Conservation (phyloP, 2,113 vertebrate species). For the Chamaetylas fuelleborni region DNA sequence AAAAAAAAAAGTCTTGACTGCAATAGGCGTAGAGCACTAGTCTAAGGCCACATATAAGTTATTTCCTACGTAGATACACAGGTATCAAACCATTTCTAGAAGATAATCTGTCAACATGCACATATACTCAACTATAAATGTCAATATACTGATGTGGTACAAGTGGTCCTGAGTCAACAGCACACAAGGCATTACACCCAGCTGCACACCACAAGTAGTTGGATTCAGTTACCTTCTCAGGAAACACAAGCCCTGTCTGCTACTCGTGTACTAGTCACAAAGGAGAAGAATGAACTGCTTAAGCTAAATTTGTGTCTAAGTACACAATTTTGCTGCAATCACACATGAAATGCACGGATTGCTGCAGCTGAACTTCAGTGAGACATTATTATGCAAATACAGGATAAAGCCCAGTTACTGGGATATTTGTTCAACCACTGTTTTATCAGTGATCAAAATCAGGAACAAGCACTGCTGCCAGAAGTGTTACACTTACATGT, state of each 20-base stretch:
- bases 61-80: background rate
- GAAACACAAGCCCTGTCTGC: background rate
- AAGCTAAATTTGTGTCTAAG: background rate
- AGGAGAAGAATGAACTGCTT: background rate
- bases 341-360: background rate
- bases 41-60: background rate
- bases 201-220: background rate
- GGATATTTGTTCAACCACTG: background rate
- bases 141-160: background rate
- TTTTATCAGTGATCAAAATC: background rate
- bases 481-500: background rate
- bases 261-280: background rate
- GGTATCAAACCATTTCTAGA: background rate
- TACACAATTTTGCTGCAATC: background rate
- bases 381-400: background rate
- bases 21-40: background rate
- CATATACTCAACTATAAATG: background rate
- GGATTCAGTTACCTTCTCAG: background rate
- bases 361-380: background rate
- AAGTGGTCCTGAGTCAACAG: background rate
- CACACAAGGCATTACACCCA: fast-evolving
- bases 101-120: background rate
- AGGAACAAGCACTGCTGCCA: background rate
- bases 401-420: background rate
- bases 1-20: background rate